Percentiles rank a stretch among this genome's conserved stretches.
Conservation (phyloP, 1,140 invertebrate species). For the Polypedilum pembai region DNA sequence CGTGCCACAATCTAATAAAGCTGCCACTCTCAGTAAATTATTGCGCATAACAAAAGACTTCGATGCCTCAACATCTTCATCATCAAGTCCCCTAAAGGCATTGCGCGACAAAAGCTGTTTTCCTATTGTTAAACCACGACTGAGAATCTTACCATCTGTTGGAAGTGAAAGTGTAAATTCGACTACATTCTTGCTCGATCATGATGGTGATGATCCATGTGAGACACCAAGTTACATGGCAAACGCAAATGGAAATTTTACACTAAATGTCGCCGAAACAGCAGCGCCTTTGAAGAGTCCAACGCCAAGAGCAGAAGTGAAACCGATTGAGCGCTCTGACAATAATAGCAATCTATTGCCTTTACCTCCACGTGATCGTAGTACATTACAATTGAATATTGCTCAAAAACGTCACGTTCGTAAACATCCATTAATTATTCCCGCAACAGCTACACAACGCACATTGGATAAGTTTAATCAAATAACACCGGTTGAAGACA, state of each 20-base stretch:
- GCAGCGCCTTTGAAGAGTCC: not conserved
- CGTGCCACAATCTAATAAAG: conserved; percentile 22
- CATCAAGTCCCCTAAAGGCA: conserved; percentile 29
- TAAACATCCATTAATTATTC: conserved; percentile 82
- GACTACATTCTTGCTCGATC: conserved; percentile 26
- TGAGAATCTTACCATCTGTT: conserved; percentile 9
- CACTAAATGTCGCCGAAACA: conserved; percentile 31
- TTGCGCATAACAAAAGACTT: conserved; percentile 24
- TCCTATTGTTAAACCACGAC: conserved; percentile 29
- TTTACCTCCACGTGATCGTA: conserved; percentile 72
- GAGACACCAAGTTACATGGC: conserved; percentile 42
- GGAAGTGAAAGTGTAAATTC: conserved; percentile 36
- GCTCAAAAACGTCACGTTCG: conserved; percentile 69
- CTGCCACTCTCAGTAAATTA: conserved; percentile 5
- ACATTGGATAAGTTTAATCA: conserved; percentile 54
- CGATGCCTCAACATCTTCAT: not conserved
- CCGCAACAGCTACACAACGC: conserved; percentile 53
- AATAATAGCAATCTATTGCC: conserved; percentile 64
- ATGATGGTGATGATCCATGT: conserved; percentile 32
- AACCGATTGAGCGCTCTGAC: conserved; percentile 33
- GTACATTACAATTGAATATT: conserved; percentile 52
- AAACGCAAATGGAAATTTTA: conserved; percentile 23
- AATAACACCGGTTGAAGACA: conserved; percentile 36
- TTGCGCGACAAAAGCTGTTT: conserved; percentile 29
- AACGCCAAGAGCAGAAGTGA: not conserved